Evolutionary conservation across 2,888 invertebrate genomes (phyloP), one percentile per base, ranked within the genome.

Genomic region (Panzeria rudis): DNA sequence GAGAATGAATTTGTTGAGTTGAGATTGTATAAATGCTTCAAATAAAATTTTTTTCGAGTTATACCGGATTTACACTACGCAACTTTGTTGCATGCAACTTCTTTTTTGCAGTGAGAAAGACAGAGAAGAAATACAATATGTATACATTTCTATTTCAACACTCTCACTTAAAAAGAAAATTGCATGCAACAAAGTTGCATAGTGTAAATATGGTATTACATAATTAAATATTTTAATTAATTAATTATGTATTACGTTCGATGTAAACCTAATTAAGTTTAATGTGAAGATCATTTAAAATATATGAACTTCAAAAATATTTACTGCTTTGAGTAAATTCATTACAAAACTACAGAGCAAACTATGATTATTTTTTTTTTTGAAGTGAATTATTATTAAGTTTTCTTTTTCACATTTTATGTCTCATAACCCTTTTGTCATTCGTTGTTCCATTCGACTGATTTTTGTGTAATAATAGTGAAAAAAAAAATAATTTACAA

Each of bases 401-500:
- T n/a, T n/a, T n/a, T 50, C 61, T 52, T 61, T 69, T 59, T 41
- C 50, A 69, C 41, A 38, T 62, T 62, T 69, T 23, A 25, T 38
- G 23, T 75, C 73, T 69, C 61, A 64, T 71, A 54, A 82, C 71
- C 62, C 75, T 73, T 69, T 66, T 64, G 78, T 85, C 64, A 75
- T 52, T 82, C 68, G 59, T 52, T 71, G 78, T 85, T 83, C 72
- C 76, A 62, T 47, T 71, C 35, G 78, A 85, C 52, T 75, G 85
- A 66, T 64, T 76, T 73, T 78, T 68, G 52, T 75, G 59, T 75
- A 68, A 69, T 52, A 44, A 66, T 56, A 71, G 17, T 52, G 17
- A 15, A 20, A 41, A 25, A 29, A 52, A 25, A 38, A 69, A 41
- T 50, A 71, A 62, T 54, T 62, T 41, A 32, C 3, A 62, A 62